Base-by-base conservation (phyloP, 2,888 invertebrate genomes). In the Pedicia rivosa region DNA sequence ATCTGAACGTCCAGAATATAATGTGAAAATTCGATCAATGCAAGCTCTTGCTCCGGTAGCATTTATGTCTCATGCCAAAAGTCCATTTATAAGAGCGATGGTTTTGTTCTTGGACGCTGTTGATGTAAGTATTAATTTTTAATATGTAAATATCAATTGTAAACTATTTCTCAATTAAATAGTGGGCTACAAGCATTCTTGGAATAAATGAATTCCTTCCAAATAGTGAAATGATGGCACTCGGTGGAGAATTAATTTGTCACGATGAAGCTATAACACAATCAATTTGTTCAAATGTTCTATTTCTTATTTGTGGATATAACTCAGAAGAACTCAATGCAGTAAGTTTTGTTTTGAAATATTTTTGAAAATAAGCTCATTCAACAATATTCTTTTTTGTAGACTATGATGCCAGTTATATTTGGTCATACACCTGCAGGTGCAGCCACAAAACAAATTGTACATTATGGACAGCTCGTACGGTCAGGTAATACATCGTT, bases 391-490 rank as follows among this genome's bases (percentile, higher is more conserved):
- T 6, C 40, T 69, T 4, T 65, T 62, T 39, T 57, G 7, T 40
- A 75, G 73, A 72, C 71, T 2, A 62, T 74, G 53, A 44, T 78
- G 26, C 73, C 76, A 0, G 67, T 72, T 1, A 71, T 73, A 41
- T 46, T 72, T 5, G 66, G 65, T 2, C 72, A 74, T 44, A 54
- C 65, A 2, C 77, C 78, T 3, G 74, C 76, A 2, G 77, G 78
- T 5, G 58, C 70, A 1, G 66, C 78, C 1, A 64, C 67, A 1
- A 66, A 67, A 46, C 76, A 78, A 50, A 48, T 79, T 0, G 56
- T 68, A 2, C 81, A 82, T 54, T 81, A 68, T 49, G 71, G 63
- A 1, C 80, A 81, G 58, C 64, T 66, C 27, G 62, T 72, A 12
- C 45, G 48, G 7, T 62, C 59, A 12, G 62, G 62, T 3, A 46